Evolutionary conservation across 2,113 vertebrate genomes (phyloP).

Genomic region (Myiagra hebetior): DNA sequence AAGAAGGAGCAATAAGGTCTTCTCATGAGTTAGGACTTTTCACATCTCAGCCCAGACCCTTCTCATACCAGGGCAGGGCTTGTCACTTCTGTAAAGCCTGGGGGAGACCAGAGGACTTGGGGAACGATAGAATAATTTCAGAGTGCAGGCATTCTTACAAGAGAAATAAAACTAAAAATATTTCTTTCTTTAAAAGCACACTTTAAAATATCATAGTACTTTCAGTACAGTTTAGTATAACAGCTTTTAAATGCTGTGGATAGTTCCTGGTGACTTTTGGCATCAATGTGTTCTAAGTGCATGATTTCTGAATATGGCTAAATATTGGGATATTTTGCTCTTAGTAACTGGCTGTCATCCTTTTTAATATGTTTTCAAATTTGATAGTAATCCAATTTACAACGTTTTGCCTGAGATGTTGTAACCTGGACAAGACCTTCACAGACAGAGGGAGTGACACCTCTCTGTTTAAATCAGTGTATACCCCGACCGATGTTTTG

Average conservation of each 20-base stretch:
- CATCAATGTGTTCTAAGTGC: not conserved
- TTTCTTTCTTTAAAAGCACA: not conserved
- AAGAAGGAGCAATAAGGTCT: not conserved
- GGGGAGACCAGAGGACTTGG: rapidly evolving
- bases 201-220: not conserved
- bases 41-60: not conserved
- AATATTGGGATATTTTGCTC: not conserved
- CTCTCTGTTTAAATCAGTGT: not conserved
- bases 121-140: not conserved
- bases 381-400: not conserved
- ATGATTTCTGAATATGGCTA: not conserved
- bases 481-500: not conserved
- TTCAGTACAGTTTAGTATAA: not conserved
- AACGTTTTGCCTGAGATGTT: not conserved
- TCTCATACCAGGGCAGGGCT: not conserved
- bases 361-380: not conserved
- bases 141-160: not conserved
- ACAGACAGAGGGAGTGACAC: not conserved
- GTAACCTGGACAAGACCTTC: not conserved
- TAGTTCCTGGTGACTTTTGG: not conserved
- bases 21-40: not conserved
- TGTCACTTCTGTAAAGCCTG: not conserved
- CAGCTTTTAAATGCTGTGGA: not conserved
- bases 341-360: not conserved
- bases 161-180: not conserved